Percentiles rank a stretch among this genome's conserved stretches.
Conservation (phyloP, 2,888 invertebrate species). For the Drosophila infuscata region DNA sequence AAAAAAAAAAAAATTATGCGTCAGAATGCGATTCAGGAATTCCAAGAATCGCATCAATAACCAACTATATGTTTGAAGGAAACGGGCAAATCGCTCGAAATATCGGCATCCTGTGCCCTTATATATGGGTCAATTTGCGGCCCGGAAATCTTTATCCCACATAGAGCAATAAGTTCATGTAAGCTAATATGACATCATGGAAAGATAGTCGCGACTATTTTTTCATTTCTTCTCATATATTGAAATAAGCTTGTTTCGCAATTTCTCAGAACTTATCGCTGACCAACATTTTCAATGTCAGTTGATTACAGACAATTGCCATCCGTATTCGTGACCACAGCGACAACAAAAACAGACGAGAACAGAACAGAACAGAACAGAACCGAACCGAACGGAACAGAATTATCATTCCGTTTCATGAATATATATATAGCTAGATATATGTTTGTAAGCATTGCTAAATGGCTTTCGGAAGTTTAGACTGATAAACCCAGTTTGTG, state of each 20-base stretch:
- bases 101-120: neutral
- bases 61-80: conserved; percentile 10
- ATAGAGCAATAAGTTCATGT: neutral
- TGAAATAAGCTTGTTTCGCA: conserved; percentile 41
- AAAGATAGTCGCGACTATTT: conserved; percentile 12
- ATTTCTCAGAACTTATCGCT: conserved; percentile 43
- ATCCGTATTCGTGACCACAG: conserved; percentile 30
- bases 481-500: conserved; percentile 41
- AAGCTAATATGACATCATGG: conserved; percentile 36
- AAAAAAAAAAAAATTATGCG: conserved; percentile 21
- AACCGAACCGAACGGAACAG: conserved; percentile 13
- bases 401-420: conserved; percentile 16
- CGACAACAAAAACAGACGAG: conserved; percentile 26
- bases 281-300: conserved; percentile 58
- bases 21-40: conserved; percentile 25
- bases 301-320: conserved; percentile 52
- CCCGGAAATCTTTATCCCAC: conserved; percentile 30
- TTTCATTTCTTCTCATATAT: neutral
- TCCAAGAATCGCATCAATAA: conserved; percentile 25
- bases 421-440: neutral
- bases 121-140: neutral
- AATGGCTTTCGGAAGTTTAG: conserved; percentile 56
- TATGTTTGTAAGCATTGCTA: conserved; percentile 25
- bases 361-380: conserved; percentile 9
- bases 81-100: conserved; percentile 8